Percentiles rank a stretch among this genome's conserved stretches.
Evolutionary conservation across 2,797 vertebrate species (phyloP).

Genomic region (Esox lucius): DNA sequence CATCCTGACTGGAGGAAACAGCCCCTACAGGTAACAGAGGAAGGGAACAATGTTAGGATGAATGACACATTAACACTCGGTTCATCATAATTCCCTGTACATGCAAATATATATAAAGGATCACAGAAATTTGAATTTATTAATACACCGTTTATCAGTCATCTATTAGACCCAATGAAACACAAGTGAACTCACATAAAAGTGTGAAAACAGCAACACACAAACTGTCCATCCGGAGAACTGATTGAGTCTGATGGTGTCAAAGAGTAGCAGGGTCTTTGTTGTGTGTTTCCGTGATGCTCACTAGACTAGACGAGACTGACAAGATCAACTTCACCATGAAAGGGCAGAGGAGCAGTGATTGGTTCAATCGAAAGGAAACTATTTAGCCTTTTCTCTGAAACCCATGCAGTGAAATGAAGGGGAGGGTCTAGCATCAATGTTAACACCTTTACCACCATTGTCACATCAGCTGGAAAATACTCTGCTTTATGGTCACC

Average conservation of each 20-base stretch:
- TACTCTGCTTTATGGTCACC: not conserved
- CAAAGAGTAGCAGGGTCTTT: constrained; percentile 1
- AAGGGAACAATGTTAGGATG: no score
- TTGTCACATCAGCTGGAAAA: not conserved
- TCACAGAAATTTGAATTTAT: no score
- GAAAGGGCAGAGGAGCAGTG: constrained; percentile 3
- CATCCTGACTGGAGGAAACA: constrained; percentile 24
- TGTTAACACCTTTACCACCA: no score
- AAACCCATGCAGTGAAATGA: not conserved
- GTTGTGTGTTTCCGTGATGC: not conserved
- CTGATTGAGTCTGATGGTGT: constrained; percentile 20
- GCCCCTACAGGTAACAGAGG: constrained; percentile 7
- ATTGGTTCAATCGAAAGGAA: constrained; percentile 26
- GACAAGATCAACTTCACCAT: not conserved
- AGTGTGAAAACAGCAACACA: constrained; percentile 1
- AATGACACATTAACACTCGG: no score
- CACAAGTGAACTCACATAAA: constrained; percentile 22
- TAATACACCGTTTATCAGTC: no score
- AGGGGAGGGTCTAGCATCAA: not conserved
- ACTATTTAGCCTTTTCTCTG: not conserved
- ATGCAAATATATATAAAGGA: no score
- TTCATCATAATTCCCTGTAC: no score
- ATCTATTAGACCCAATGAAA: not conserved
- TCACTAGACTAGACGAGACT: no score
- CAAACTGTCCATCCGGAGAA: constrained; percentile 26